Evolutionary conservation across 1,140 invertebrate species (phyloP).

Genomic region (Cydia pomonella): DNA sequence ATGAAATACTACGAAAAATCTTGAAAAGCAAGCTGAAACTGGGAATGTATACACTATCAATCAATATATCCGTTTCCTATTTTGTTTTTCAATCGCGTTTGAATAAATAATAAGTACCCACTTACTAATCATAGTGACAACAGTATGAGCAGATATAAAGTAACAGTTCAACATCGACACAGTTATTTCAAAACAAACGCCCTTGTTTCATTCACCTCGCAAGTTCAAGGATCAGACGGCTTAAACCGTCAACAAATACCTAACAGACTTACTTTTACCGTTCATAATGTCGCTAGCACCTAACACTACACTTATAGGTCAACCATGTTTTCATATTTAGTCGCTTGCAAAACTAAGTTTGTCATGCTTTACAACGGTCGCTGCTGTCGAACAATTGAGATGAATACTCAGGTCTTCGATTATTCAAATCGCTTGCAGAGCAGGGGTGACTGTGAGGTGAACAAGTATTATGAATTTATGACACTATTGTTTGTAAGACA

Average conservation of each 20-base stretch:
- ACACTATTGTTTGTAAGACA: no score
- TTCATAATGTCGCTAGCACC: background rate
- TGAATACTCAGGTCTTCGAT: background rate
- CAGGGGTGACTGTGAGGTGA: no score
- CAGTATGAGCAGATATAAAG: background rate
- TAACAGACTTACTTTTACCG: slow-evolving; percentile 7
- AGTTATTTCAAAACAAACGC: slow-evolving; percentile 8
- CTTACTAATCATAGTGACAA: slow-evolving; percentile 6
- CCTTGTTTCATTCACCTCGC: slow-evolving; percentile 8
- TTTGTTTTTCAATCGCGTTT: background rate
- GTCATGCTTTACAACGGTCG: background rate
- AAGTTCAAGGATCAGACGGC: slow-evolving; percentile 28
- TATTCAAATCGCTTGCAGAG: background rate
- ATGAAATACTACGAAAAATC: no score
- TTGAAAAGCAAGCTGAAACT: no score
- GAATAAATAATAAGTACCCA: background rate
- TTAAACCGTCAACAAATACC: slow-evolving; percentile 10
- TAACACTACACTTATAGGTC: background rate
- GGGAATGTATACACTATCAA: no score
- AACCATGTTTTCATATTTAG: background rate
- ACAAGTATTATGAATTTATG: no score
- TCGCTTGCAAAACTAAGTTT: background rate
- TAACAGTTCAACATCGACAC: slow-evolving; percentile 9
- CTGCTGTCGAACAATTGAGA: background rate
- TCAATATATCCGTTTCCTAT: no score